Base-by-base conservation (phyloP, 2,888 invertebrate genomes). In the Drosophila barbarae region DNA sequence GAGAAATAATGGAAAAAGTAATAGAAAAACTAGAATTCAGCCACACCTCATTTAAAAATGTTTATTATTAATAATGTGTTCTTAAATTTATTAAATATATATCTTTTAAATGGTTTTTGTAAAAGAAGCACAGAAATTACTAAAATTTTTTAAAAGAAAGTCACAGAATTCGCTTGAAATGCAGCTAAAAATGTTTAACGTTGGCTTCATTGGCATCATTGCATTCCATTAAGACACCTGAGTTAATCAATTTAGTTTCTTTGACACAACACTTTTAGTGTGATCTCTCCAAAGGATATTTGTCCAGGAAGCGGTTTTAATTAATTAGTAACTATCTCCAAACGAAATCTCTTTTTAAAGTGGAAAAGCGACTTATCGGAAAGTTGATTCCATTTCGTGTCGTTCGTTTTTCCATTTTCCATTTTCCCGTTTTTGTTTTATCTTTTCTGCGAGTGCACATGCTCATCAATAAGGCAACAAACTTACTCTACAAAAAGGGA, bases 401-500 rank as follows among this genome's bases (percentile, higher is more conserved):
- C 10, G 2, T 38, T 38, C 8, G 13, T 23, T 42, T 13, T 8
- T 3, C 7, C 5, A 10, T 9, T 39, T 2, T 8, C 13, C 8
- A 10, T 9, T 39, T 2, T 8, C 13, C 8, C 8, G 7, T 8
- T 8, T 9, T 9, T 4, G 5, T 8, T 9, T 13, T 8, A 13
- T 23, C 13, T 49, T 21, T 32, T 53, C 34, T 53, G 21, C 10
- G 12, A 57, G 46, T 56, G 39, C 41, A 12, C 39, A 35, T 5
- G 18, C 42, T 64, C 71, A 73, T 63, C 71, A 64, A 66, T 58
- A 57, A 52, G 49, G 57, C 39, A 49, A 51, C 51, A 36, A 47
- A 49, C 49, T 51, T 65, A 26, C 26, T 26, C 26, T 26, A 59
- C 49, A 39, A 60, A 36, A 30, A 9, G 28, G 44, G 10, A 21